Percentiles rank a stretch among this genome's conserved stretches.
Conservation (phyloP, 2,113 vertebrate genomes). For the Microcebus ravelobensis region DNA sequence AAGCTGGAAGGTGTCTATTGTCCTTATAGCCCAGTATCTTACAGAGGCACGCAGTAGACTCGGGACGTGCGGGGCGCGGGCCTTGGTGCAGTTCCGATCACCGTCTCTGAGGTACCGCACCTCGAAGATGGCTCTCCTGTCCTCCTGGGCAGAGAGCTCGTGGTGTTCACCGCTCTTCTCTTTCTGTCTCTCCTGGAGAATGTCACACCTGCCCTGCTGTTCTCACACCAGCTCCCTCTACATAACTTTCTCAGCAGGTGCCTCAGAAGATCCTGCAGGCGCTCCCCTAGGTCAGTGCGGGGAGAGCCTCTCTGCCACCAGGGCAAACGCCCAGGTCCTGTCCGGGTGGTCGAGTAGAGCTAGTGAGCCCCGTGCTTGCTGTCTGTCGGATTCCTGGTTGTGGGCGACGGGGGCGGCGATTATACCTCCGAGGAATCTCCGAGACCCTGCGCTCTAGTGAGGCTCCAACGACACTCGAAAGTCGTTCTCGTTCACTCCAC, state of each 20-base stretch:
- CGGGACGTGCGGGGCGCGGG: background rate
- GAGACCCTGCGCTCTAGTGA: background rate
- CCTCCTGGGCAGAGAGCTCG: accelerated
- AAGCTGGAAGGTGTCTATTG: no score
- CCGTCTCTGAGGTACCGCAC: accelerated
- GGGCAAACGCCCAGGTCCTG: accelerated
- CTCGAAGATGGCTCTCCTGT: accelerated
- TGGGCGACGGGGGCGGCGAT: accelerated
- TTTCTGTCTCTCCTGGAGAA: no score
- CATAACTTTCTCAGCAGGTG: accelerated
- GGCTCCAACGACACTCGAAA: background rate
- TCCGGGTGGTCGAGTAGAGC: accelerated
- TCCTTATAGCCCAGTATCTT: no score
- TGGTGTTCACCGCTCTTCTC: accelerated
- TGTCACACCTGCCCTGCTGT: accelerated
- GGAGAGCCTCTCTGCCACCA: background rate
- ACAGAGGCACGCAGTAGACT: background rate
- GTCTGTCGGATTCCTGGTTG: accelerated
- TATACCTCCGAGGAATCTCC: accelerated
- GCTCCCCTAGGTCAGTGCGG: background rate
- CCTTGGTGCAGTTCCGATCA: accelerated
- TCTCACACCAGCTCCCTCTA: accelerated
- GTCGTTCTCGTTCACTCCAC: no score
- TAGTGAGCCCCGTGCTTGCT: accelerated
- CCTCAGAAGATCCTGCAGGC: accelerated